These are phyloP conservation scores for Ginglymostoma cirratum DNA, from an alignment of 2,113 vertebrate genomes.

Conservation along the genomic window DNA sequence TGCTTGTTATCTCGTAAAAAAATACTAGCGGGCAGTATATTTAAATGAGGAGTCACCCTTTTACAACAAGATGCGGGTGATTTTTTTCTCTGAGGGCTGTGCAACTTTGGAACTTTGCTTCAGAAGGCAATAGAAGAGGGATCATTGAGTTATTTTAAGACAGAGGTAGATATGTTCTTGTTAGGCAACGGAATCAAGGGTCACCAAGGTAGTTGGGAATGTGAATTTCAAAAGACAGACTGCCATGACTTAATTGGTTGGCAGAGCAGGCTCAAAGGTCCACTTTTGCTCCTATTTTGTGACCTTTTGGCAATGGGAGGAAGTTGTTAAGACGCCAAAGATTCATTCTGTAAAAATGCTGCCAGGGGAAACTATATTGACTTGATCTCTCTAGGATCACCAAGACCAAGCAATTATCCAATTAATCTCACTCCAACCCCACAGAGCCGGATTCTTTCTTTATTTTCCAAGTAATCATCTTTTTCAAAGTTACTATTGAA, in stretches of 20 bases:
- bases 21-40: neutral
- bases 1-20: no score
- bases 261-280: no score
- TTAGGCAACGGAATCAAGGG: no score
- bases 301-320: neutral
- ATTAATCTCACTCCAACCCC: neutral
- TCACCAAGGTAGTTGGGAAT: no score
- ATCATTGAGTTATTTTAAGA: no score
- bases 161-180: no score
- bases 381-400: neutral
- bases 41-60: neutral
- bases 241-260: no score
- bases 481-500: neutral
- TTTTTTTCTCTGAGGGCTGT: no score
- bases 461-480: neutral
- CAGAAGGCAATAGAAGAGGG: no score
- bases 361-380: neutral
- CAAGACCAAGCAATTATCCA: neutral
- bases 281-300: neutral
- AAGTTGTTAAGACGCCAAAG: neutral
- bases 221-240: no score
- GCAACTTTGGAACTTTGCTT: no score
- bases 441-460: neutral
- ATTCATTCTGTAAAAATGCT: neutral
- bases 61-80: neutral